Percentiles rank a stretch among this genome's conserved stretches.
phyloP scores from a whole-genome alignment of 2,888 invertebrate genomes.

The Tenthredo livida region DNA sequence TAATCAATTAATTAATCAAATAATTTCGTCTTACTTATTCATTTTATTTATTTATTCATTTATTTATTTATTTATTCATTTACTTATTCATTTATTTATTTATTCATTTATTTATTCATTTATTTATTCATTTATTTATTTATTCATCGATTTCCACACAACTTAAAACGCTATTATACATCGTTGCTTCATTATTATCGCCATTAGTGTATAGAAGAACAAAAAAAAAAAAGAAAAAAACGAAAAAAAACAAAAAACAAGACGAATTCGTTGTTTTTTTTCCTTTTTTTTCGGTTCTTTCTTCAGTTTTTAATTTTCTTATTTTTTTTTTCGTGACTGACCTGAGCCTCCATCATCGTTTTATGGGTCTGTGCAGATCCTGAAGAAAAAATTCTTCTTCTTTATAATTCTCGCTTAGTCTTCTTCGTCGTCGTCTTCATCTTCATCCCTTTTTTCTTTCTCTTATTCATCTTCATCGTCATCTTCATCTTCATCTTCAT shows the following conservation, averaged over 20 bases:
- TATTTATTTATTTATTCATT: background rate
- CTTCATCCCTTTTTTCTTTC: constrained; percentile 58
- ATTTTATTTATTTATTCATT: background rate
- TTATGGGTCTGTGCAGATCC: constrained; percentile 57
- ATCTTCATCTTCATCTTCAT: constrained; percentile 55
- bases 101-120: background rate
- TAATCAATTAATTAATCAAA: background rate
- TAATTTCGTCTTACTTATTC: background rate
- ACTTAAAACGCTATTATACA: background rate
- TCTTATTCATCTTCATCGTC: constrained; percentile 25
- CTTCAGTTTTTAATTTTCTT: background rate
- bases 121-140: background rate
- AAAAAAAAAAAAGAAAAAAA: background rate
- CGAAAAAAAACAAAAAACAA: background rate
- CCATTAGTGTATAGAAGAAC: background rate
- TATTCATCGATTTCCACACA: background rate
- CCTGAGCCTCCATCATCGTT: constrained; percentile 29
- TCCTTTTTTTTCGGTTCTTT: background rate
- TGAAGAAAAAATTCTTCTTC: constrained; percentile 54
- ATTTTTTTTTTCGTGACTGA: background rate
- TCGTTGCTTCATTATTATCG: background rate
- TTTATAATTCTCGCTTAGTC: background rate
- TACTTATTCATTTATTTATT: background rate
- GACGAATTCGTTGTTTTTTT: background rate
- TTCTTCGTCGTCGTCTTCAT: constrained; percentile 8